A percentile compares a stretch with the other conserved stretches of the same genome.
phyloP scores from a whole-genome alignment of 1,140 invertebrate genomes.

The Ceratitis capitata region DNA sequence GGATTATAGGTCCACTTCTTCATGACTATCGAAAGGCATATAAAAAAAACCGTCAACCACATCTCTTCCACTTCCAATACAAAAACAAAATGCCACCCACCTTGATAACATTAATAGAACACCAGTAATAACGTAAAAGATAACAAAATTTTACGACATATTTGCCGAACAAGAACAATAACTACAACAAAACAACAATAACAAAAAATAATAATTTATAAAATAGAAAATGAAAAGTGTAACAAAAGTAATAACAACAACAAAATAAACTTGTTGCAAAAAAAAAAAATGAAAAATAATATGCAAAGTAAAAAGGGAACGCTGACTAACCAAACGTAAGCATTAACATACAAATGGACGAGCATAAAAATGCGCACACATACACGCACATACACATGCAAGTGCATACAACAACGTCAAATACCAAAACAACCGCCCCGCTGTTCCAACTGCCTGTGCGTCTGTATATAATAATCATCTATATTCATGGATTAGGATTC shows the following conservation, averaged over 20 bases:
- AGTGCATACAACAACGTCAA: not conserved
- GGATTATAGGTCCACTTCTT: too few species aligned
- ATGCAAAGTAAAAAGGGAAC: not conserved
- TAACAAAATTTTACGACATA: constrained; percentile 42
- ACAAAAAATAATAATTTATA: not conserved
- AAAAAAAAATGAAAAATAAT: constrained; percentile 20
- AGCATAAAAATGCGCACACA: not conserved
- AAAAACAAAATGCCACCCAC: not conserved
- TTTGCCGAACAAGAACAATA: constrained; percentile 11
- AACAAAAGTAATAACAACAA: constrained; percentile 16
- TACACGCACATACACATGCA: not conserved
- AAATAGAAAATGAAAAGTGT: not conserved
- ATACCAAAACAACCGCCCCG: not conserved
- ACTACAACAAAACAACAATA: constrained; percentile 8
- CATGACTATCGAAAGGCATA: too few species aligned
- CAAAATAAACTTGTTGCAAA: not conserved
- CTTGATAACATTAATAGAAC: constrained; percentile 6
- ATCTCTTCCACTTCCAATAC: not conserved
- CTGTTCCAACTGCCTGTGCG: not conserved
- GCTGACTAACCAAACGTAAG: not conserved
- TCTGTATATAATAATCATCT: constrained; percentile 64
- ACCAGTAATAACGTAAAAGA: constrained; percentile 31
- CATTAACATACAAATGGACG: constrained; percentile 24
- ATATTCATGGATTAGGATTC: constrained; percentile 66
- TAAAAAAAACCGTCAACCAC: too few species aligned